Base-by-base conservation (phyloP, 2,797 vertebrate species). In the Florisuga fusca region DNA sequence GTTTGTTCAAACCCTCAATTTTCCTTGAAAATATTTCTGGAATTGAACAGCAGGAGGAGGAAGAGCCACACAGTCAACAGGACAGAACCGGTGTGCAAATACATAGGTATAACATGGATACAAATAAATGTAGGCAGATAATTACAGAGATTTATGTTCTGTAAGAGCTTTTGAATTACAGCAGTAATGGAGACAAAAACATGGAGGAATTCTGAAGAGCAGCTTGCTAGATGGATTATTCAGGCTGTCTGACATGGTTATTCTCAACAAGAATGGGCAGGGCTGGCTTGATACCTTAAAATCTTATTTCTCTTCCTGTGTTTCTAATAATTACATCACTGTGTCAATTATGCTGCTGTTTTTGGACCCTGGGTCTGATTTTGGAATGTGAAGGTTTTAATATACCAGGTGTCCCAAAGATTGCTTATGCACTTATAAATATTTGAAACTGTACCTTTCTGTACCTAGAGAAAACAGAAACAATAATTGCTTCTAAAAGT, bases 21-120 rank as follows among this genome's bases (percentile, higher is more conserved):
- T 87, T 68, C 19, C 29, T 59, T 73, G 23, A 68, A 93, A 90
- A 86, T 75, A 0, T 71, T 90, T 90, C 55, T 74, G 53, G 25
- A 67, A 92, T 53, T 41, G 59, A 95, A 87, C 55, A 92, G 55
- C 31, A 93, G 75, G 77, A 92, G 69, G 51, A 84, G 62, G 33
- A 92, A 92, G 55, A 82, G 48, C 45, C 34, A 55, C 38, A 63
- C 7, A 50, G 16, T 36, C 33, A 62, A 51, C 5, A 59, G 18
- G 36, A 89, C 17, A 55, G 89, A 82, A 59, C 0, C 2, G 0
- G 0, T n/a, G 15, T 67, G 31, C 7, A 82, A 80, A 77, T 57
- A 50, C 8, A 21, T 7, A 74, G 5, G 21, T 50, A 9, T 23
- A 48, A 45, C 25, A 48, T 3, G 6, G 18, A 66, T 36, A 34